Evolutionary conservation across 2,888 invertebrate genomes (phyloP).

Genomic region (Oxytorus armatus): DNA sequence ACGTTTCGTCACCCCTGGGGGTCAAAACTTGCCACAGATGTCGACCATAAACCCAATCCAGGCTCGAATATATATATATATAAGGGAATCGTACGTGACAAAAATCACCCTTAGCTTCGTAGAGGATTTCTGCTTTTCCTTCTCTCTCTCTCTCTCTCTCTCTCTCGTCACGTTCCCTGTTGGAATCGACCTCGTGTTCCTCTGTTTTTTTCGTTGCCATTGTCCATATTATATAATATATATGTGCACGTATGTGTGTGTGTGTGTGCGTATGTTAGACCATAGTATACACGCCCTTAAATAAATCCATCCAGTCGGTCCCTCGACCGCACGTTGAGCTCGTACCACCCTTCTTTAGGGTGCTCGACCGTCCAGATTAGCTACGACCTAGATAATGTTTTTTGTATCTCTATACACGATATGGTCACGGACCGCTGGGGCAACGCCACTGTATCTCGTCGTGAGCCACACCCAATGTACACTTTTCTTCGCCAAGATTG

Average conservation of each 20-base stretch:
- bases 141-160: slow-evolving; percentile 45
- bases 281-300: slow-evolving; percentile 83
- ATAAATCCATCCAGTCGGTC: slow-evolving; percentile 77
- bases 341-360: slow-evolving; percentile 55
- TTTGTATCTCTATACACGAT: slow-evolving; percentile 14
- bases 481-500: too few species aligned
- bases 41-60: slow-evolving; percentile 79
- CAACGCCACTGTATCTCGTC: background rate
- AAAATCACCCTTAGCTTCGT: slow-evolving; percentile 39
- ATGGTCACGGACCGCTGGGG: background rate
- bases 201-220: slow-evolving; percentile 21
- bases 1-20: slow-evolving; percentile 82
- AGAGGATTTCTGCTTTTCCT: slow-evolving; percentile 53
- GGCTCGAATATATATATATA: slow-evolving; percentile 64
- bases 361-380: slow-evolving; percentile 67
- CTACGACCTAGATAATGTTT: slow-evolving; percentile 62
- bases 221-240: background rate
- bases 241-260: background rate
- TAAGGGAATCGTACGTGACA: slow-evolving; percentile 7
- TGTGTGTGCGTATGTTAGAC: slow-evolving; percentile 28
- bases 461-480: background rate
- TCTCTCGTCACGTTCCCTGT: slow-evolving; percentile 50
- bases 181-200: slow-evolving; percentile 9
- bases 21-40: slow-evolving; percentile 84
- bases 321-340: slow-evolving; percentile 49